Evolutionary conservation across 2,113 vertebrate species (phyloP).

Genomic region (Corydoras maculifer): DNA sequence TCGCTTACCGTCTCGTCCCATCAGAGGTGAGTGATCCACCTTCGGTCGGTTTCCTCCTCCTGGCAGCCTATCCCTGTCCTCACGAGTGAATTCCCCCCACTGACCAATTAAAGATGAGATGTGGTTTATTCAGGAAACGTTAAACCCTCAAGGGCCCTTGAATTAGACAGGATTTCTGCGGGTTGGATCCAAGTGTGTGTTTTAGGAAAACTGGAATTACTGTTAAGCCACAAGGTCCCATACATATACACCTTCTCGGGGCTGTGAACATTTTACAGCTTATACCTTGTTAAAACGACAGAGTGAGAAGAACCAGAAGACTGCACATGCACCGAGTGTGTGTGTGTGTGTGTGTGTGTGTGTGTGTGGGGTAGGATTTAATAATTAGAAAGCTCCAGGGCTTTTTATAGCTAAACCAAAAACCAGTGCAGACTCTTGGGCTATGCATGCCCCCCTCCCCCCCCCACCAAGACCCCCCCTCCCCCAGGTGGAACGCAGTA

Average conservation of each 20-base stretch:
- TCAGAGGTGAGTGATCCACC: not conserved
- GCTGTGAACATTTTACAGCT: slow-evolving; percentile 44
- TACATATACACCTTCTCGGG: slow-evolving; percentile 10
- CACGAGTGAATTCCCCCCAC: not conserved
- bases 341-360: slow-evolving; percentile 5
- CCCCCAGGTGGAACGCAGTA: too few relatives aligned
- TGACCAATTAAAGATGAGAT: slow-evolving; percentile 2
- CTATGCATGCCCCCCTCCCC: too few relatives aligned
- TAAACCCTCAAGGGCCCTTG: slow-evolving; percentile 10
- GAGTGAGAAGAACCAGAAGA: slow-evolving; percentile 64
- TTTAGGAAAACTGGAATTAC: slow-evolving; percentile 21
- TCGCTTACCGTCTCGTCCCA: too few relatives aligned
- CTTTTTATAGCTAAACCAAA: slow-evolving; percentile 46
- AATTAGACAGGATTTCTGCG: not conserved
- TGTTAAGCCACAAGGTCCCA: slow-evolving; percentile 11
- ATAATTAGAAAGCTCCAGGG: slow-evolving; percentile 59
- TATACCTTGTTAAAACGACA: slow-evolving; percentile 65
- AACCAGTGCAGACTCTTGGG: slow-evolving; percentile 61
- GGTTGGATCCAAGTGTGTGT: slow-evolving; percentile 10
- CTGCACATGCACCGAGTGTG: slow-evolving; percentile 30
- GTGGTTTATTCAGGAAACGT: slow-evolving; percentile 19
- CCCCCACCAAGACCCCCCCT: too few relatives aligned
- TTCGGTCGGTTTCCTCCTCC: not conserved
- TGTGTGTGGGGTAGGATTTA: slow-evolving; percentile 51
- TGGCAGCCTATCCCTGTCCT: too few relatives aligned